Conservation (phyloP, 2,113 vertebrate genomes). For the Stigmatopora argus region DNA sequence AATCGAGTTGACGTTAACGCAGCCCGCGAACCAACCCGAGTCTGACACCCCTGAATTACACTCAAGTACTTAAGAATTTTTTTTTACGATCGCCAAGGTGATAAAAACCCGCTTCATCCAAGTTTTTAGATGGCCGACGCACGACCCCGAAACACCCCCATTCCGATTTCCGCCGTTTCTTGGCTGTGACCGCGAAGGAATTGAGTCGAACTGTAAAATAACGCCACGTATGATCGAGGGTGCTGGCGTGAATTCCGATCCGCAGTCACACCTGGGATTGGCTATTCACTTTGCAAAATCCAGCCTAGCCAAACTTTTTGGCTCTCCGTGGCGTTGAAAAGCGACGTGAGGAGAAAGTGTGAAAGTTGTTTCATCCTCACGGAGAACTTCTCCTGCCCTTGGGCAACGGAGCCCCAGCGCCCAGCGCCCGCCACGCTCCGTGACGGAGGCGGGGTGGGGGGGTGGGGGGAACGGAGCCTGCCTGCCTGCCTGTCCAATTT, state of each 20-base stretch:
- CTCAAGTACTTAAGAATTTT: no score
- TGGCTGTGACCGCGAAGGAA: not conserved
- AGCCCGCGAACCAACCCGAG: no score
- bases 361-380: constrained; percentile 81
- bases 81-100: not conserved
- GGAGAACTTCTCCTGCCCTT: constrained; percentile 71
- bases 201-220: not conserved
- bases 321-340: constrained; percentile 76
- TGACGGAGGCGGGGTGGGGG: not conserved
- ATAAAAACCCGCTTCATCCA: not conserved
- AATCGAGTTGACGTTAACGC: no score
- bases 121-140: not conserved
- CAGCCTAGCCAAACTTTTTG: constrained; percentile 14
- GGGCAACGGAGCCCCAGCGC: constrained; percentile 44
- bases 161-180: not conserved
- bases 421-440: not conserved
- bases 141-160: not conserved
- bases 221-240: not conserved
- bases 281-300: not conserved
- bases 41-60: no score
- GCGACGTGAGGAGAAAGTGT: constrained; percentile 70
- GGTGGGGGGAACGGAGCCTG: not conserved
- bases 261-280: not conserved
- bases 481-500: not conserved
- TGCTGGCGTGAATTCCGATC: not conserved